Evolutionary conservation across 2,113 vertebrate genomes (phyloP).

Genomic region (Ptyas mucosa): DNA sequence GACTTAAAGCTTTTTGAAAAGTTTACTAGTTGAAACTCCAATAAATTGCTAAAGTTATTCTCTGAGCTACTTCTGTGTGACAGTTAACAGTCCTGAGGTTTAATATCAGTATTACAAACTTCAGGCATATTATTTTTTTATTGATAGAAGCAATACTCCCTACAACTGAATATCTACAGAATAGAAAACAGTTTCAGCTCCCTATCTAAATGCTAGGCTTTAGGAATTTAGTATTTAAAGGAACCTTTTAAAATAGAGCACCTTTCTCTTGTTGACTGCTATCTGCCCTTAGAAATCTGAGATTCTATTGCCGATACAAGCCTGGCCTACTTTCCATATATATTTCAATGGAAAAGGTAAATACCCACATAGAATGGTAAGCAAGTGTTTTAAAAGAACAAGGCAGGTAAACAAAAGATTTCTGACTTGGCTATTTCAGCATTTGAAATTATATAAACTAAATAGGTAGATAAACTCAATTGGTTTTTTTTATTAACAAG

Average conservation of each 20-base stretch:
- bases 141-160: neutral
- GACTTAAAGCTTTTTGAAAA: slow-evolving; percentile 41
- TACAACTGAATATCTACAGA: neutral
- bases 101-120: neutral
- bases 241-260: neutral
- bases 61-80: neutral
- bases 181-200: neutral
- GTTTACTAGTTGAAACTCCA: neutral
- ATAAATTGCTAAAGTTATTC: neutral
- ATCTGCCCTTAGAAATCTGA: neutral
- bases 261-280: neutral
- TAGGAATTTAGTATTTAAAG: neutral
- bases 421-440: neutral
- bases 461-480: no score
- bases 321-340: neutral
- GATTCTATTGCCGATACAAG: neutral
- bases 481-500: neutral
- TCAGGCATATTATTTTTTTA: neutral
- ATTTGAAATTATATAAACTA: neutral
- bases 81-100: neutral
- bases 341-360: neutral
- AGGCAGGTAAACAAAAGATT: neutral
- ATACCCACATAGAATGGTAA: neutral
- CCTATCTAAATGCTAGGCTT: neutral
- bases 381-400: neutral